Evolutionary conservation across 1,140 invertebrate species (phyloP).

Genomic region (Drosophila serrata): DNA sequence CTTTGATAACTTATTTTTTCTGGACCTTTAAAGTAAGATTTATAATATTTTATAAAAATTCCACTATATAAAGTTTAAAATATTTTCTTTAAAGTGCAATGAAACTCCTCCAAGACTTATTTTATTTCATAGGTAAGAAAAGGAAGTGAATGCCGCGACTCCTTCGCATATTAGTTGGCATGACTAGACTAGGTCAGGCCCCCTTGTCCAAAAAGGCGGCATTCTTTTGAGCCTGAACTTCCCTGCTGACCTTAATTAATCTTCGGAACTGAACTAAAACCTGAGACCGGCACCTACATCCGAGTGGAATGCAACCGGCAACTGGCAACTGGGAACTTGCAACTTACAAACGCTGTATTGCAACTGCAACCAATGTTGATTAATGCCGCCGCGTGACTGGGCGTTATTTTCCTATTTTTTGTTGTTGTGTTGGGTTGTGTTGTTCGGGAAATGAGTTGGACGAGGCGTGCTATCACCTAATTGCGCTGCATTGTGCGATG

Average conservation of each 20-base stretch:
- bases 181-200: constrained; percentile 53
- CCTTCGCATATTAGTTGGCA: constrained; percentile 23
- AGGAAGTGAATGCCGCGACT: constrained; percentile 11
- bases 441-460: constrained; percentile 69
- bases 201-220: constrained; percentile 46
- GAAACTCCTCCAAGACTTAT: neutral
- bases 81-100: neutral
- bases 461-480: constrained; percentile 68
- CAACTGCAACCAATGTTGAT: constrained; percentile 73
- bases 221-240: constrained; percentile 59
- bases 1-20: neutral
- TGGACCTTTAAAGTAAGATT: neutral
- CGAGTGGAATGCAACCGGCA: constrained; percentile 47
- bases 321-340: constrained; percentile 31
- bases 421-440: too few species aligned
- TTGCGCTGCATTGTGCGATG: constrained; percentile 65
- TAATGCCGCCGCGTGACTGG: constrained; percentile 77
- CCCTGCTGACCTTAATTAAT: constrained; percentile 78
- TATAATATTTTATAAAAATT: neutral
- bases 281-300: constrained; percentile 37
- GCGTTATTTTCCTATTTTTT: constrained; percentile 57
- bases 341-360: constrained; percentile 20
- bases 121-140: neutral
- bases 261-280: constrained; percentile 44
- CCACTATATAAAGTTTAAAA: neutral